A percentile compares a stretch with the other conserved stretches of the same genome.
phyloP scores from a whole-genome alignment of 2,113 vertebrate species.

The Cromileptes altivelis region DNA sequence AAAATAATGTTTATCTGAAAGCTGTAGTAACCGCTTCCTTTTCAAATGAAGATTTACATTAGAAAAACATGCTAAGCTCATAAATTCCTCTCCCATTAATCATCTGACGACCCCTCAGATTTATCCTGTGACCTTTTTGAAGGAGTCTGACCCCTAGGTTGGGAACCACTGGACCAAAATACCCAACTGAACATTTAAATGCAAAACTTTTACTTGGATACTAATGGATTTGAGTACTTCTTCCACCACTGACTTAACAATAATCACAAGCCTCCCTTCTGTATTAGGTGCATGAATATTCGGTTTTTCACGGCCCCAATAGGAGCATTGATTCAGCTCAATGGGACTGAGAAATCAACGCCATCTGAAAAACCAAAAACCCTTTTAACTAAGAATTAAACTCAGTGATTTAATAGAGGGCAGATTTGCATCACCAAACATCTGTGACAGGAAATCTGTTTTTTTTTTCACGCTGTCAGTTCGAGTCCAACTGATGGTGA shows the following conservation, averaged over 20 bases:
- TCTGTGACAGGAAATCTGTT: not conserved
- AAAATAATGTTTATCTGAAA: too few relatives aligned
- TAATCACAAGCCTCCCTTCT: not conserved
- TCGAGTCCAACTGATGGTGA: not conserved
- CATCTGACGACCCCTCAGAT: too few relatives aligned
- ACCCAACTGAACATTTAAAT: too few relatives aligned
- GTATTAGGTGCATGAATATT: not conserved
- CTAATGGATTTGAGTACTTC: not conserved
- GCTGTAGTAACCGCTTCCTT: too few relatives aligned
- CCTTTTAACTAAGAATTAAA: not conserved
- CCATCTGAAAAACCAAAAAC: not conserved
- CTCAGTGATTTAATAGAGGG: not conserved
- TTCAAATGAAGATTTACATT: too few relatives aligned
- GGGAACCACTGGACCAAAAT: too few relatives aligned
- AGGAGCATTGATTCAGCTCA: slow-evolving; percentile 2
- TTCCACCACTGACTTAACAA: not conserved
- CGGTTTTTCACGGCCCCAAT: not conserved
- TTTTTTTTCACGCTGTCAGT: not conserved
- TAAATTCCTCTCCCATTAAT: too few relatives aligned
- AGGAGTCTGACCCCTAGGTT: too few relatives aligned
- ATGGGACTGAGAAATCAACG: not conserved
- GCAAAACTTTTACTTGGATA: not conserved
- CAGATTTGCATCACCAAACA: slow-evolving; percentile 29
- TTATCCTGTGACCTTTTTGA: too few relatives aligned
- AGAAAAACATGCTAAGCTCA: too few relatives aligned